phyloP scores from a whole-genome alignment of 2,888 invertebrate species.

The Holacanthella duospinosa region DNA sequence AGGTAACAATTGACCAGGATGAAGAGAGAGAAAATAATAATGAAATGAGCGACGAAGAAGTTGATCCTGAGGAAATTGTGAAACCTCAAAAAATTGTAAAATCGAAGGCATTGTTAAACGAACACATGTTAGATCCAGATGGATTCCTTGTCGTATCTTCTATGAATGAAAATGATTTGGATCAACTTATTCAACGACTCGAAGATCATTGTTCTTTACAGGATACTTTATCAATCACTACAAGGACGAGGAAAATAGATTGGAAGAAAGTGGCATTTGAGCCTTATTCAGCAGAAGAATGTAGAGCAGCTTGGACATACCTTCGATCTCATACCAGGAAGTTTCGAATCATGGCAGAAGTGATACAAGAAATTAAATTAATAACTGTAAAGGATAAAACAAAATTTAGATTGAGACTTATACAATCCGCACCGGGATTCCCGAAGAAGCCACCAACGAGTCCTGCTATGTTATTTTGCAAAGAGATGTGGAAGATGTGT shows the following conservation, averaged over 20 bases:
- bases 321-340: conserved; percentile 17
- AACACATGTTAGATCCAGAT: not conserved
- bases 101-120: not conserved
- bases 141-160: not conserved
- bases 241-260: conserved; percentile 13
- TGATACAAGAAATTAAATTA: conserved; percentile 22
- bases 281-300: conserved; percentile 17
- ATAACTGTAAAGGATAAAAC: conserved; percentile 8
- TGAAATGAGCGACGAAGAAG: not conserved
- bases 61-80: not conserved
- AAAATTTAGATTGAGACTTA: conserved; percentile 12
- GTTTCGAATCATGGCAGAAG: conserved; percentile 28
- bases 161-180: conserved; percentile 1
- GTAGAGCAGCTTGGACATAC: conserved; percentile 22
- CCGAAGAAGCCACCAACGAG: conserved; percentile 15
- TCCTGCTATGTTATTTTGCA: conserved; percentile 1
- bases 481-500: conserved; percentile 19
- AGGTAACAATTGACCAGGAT: not conserved
- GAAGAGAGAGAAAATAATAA: not conserved
- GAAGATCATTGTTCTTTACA: conserved; percentile 2
- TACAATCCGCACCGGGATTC: conserved; percentile 21
- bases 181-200: not conserved
- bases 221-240: conserved; percentile 11
- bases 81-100: not conserved
- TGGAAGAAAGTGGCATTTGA: conserved; percentile 31